A percentile compares a stretch with the other conserved stretches of the same genome.
Conservation (phyloP, 2,113 vertebrate species). For the Agelaius tricolor region DNA sequence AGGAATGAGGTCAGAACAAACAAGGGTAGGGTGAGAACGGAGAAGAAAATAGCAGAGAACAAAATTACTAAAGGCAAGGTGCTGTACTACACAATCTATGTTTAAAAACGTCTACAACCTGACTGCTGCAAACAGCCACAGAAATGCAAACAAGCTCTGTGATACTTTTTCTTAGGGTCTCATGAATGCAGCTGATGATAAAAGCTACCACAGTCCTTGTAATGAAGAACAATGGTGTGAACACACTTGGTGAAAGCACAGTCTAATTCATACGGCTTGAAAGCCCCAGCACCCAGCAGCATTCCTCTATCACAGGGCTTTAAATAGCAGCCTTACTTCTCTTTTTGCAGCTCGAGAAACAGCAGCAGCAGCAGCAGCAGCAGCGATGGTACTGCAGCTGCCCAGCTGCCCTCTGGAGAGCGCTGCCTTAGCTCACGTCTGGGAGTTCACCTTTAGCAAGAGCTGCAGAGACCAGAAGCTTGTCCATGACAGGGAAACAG, state of each 20-base stretch:
- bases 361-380: neutral
- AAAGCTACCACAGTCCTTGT: neutral
- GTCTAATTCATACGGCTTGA: neutral
- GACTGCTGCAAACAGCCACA: neutral
- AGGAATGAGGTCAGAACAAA: constrained; percentile 66
- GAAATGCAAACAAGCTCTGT: neutral
- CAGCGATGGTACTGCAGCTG: fast-evolving
- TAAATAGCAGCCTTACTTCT: neutral
- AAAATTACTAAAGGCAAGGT: constrained; percentile 33
- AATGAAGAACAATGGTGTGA: neutral
- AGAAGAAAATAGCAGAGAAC: constrained; percentile 14
- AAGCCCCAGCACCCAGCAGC: neutral
- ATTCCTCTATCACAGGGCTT: neutral
- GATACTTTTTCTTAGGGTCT: neutral
- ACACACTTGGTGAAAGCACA: neutral
- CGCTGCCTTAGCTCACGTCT: neutral
- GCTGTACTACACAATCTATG: neutral
- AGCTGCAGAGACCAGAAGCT: neutral
- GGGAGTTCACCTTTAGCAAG: constrained; percentile 7
- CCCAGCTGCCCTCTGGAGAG: neutral
- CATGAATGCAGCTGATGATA: neutral
- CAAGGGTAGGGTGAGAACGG: constrained; percentile 12
- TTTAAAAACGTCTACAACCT: neutral
- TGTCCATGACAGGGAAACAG: neutral
- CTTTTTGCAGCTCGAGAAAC: neutral